Percentiles rank a stretch among this genome's conserved stretches.
Evolutionary conservation across 35 echinoderm and acorn worm genomes (phyloP).

Genomic region (Apostichopus californicus): DNA sequence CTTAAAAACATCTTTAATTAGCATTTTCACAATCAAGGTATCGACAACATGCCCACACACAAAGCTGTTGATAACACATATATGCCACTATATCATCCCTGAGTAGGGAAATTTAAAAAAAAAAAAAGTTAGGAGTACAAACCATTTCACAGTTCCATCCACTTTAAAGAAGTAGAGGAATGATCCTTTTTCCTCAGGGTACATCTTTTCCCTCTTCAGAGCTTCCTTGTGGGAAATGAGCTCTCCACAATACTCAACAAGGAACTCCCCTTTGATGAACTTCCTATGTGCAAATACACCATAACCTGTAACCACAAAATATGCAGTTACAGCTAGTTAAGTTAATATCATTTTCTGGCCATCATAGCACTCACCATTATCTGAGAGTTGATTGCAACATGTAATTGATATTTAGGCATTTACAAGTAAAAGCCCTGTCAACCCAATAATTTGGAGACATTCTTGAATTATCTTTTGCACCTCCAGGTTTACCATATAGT

Average conservation of each 20-base stretch:
- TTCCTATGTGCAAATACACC: background rate
- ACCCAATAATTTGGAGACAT: constrained; percentile 1
- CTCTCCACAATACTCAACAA: background rate
- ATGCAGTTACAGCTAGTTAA: background rate
- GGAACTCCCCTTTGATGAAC: background rate
- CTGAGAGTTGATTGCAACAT: no score
- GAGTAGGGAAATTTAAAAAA: no score
- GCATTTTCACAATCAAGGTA: no score
- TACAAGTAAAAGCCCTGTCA: no score
- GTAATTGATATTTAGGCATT: no score
- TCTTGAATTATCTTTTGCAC: background rate
- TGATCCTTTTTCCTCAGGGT: background rate
- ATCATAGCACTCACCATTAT: constrained; percentile 2
- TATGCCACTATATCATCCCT: no score
- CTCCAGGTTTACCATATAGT: background rate
- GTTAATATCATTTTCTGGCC: constrained; percentile 14
- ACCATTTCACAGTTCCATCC: no score
- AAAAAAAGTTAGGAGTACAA: no score
- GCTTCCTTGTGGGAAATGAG: background rate
- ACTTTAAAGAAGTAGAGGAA: background rate
- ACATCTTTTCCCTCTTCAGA: background rate
- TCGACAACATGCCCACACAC: no score
- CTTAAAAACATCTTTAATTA: no score
- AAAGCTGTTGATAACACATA: no score
- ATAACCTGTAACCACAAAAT: background rate